Percentiles rank a stretch among this genome's conserved stretches.
These are phyloP conservation scores for Mechanitis messenoides DNA, from an alignment of 2,888 invertebrate species.

Conservation along the genomic window DNA sequence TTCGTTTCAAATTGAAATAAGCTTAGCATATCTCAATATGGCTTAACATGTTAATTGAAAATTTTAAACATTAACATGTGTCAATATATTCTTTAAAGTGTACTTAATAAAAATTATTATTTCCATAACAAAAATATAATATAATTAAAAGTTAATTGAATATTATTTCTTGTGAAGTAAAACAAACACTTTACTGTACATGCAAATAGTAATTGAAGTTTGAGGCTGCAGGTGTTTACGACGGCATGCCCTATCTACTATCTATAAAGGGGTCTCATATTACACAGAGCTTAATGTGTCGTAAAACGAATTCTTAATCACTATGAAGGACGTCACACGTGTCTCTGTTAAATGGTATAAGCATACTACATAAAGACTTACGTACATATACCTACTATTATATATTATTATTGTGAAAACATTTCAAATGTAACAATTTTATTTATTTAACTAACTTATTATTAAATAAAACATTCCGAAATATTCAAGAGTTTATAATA, in stretches of 20 bases:
- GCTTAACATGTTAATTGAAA: no score
- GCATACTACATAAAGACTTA: no score
- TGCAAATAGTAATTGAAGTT: constrained; percentile 21
- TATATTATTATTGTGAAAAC: neutral
- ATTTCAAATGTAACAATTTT: neutral
- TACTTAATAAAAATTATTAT: no score
- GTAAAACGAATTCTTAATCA: constrained; percentile 20
- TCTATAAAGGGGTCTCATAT: constrained; percentile 27
- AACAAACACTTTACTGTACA: neutral
- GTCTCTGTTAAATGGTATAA: neutral
- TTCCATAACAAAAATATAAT: no score
- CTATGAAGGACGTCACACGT: constrained; percentile 8
- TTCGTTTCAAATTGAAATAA: no score
- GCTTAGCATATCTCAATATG: no score
- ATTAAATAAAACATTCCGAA: no score
- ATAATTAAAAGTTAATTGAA: neutral
- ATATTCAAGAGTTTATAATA: no score
- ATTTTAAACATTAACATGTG: no score
- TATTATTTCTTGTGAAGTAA: neutral
- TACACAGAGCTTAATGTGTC: constrained; percentile 19
- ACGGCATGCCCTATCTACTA: constrained; percentile 31
- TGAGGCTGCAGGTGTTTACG: constrained; percentile 29
- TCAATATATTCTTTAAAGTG: no score
- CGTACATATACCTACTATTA: no score
- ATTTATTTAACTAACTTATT: neutral